phyloP scores from a whole-genome alignment of 1,140 invertebrate genomes.

The Aleiodes sp. region DNA sequence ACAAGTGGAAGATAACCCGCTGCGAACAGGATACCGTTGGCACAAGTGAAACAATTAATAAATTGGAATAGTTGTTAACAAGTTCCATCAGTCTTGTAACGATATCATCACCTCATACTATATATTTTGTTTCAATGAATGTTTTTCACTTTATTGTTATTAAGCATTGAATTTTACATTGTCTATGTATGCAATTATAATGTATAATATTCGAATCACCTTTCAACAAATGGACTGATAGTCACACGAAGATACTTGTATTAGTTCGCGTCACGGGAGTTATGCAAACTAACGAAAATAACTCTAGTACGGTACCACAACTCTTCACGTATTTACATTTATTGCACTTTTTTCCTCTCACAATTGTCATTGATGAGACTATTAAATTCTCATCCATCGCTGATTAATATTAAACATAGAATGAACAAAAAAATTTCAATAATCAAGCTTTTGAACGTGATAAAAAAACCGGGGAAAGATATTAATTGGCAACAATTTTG shows the following conservation, averaged over 20 bases:
- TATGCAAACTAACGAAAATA: conserved; percentile 27
- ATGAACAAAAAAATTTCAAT: background rate
- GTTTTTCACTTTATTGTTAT: too few relatives aligned
- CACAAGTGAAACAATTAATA: conserved; percentile 37
- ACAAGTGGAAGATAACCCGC: conserved; percentile 12
- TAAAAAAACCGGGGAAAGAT: background rate
- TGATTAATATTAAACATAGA: background rate
- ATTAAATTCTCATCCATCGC: background rate
- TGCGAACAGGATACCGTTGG: background rate
- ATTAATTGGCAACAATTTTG: background rate
- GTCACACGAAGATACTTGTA: background rate
- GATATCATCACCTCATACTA: background rate
- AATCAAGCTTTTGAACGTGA: background rate
- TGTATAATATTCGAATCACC: too few relatives aligned
- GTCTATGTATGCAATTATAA: too few relatives aligned
- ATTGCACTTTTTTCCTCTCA: background rate
- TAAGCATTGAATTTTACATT: too few relatives aligned
- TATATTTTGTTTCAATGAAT: background rate
- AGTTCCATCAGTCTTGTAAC: conserved; percentile 9
- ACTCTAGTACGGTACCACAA: conserved; percentile 1
- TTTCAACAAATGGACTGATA: background rate
- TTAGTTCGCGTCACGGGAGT: background rate
- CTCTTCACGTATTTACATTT: background rate
- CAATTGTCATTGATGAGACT: background rate
- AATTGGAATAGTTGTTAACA: conserved; percentile 31